Percentiles rank a stretch among this genome's conserved stretches.
Evolutionary conservation across 2,888 invertebrate genomes (phyloP).

Genomic region (Amiota communis): DNA sequence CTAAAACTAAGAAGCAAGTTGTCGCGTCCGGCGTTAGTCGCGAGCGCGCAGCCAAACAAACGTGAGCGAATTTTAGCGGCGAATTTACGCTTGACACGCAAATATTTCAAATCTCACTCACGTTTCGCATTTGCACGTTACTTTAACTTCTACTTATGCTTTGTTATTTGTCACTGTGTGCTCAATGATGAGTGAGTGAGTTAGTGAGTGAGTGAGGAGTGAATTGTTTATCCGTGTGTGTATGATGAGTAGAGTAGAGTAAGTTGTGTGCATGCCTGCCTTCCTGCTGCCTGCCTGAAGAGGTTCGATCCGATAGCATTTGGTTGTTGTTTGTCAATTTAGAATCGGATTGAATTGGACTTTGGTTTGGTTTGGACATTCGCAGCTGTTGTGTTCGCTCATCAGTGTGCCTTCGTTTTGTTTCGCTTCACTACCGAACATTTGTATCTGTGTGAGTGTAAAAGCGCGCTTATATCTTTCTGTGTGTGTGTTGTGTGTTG

Average conservation of each 20-base stretch:
- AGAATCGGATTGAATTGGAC: conserved; percentile 33
- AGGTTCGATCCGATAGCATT: not conserved
- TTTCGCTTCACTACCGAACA: conserved; percentile 30
- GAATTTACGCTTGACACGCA: conserved; percentile 57
- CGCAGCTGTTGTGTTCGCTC: conserved; percentile 46
- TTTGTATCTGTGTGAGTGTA: conserved; percentile 38
- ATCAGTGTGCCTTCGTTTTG: conserved; percentile 46
- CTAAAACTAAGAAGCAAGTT: conserved; percentile 49
- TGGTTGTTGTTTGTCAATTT: conserved; percentile 44
- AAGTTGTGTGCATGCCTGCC: too few relatives aligned
- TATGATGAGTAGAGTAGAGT: conserved; percentile 9
- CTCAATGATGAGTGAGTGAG: not conserved
- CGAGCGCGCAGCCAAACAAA: conserved; percentile 52
- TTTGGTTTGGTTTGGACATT: conserved; percentile 56
- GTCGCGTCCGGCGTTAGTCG: conserved; percentile 65
- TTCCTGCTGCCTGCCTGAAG: conserved; percentile 31
- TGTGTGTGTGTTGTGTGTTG: conserved; percentile 32
- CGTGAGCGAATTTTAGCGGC: conserved; percentile 69
- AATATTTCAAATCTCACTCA: conserved; percentile 27
- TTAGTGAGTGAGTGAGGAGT: not conserved
- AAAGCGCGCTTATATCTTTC: conserved; percentile 10
- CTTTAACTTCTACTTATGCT: not conserved
- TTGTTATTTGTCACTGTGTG: not conserved
- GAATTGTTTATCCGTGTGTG: conserved; percentile 25
- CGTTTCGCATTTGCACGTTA: conserved; percentile 16